A percentile compares a stretch with the other conserved stretches of the same genome.
Conservation (phyloP, 2,888 invertebrate species). For the Perizoma flavofasciatum region DNA sequence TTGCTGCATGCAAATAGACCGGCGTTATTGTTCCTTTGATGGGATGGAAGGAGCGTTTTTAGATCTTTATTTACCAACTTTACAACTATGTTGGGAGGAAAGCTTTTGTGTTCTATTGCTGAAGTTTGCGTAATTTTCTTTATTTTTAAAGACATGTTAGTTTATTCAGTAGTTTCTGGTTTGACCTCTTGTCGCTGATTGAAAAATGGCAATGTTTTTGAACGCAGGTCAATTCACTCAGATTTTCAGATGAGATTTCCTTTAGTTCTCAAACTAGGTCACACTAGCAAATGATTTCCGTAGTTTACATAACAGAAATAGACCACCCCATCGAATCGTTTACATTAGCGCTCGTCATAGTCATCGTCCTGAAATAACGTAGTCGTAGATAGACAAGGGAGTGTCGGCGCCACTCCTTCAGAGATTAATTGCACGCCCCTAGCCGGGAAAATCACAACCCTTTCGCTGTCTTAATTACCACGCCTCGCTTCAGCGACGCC, state of each 20-base stretch:
- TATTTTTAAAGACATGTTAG: constrained; percentile 4
- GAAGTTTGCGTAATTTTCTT: constrained; percentile 13
- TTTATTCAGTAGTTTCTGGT: not conserved
- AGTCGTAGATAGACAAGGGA: constrained; percentile 51
- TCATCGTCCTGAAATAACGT: constrained; percentile 39
- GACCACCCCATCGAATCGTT: constrained; percentile 29
- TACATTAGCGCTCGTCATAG: constrained; percentile 37
- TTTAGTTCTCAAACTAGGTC: constrained; percentile 14
- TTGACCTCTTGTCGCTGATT: not conserved
- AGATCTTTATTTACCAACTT: constrained; percentile 51
- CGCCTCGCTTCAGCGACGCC: constrained; percentile 75
- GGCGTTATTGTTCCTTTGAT: constrained; percentile 67
- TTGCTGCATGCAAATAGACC: constrained; percentile 70
- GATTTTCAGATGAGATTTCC: constrained; percentile 1
- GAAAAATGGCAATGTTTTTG: not conserved
- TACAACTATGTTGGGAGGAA: constrained; percentile 29
- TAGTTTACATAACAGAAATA: constrained; percentile 31
- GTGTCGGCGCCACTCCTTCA: constrained; percentile 57
- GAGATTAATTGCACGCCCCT: constrained; percentile 74
- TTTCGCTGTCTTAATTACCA: constrained; percentile 81
- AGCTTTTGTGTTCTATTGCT: constrained; percentile 28
- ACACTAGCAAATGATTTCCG: constrained; percentile 30
- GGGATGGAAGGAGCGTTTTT: constrained; percentile 47
- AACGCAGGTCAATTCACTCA: not conserved
- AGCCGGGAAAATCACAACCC: constrained; percentile 82